A percentile compares a stretch with the other conserved stretches of the same genome.
Evolutionary conservation across 2,888 invertebrate species (phyloP).

Genomic region (Helobdella robusta): DNA sequence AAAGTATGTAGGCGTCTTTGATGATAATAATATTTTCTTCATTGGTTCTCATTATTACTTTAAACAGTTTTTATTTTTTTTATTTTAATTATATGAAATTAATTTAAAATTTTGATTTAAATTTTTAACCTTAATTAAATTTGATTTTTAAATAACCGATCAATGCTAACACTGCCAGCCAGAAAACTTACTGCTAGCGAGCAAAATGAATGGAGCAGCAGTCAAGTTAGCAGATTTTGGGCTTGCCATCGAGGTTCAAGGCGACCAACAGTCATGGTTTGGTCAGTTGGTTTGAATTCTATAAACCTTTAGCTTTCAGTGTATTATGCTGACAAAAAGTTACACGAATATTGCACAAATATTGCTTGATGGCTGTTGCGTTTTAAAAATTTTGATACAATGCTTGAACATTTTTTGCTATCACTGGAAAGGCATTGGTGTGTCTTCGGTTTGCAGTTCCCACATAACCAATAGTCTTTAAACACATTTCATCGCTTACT

Average conservation of each 20-base stretch:
- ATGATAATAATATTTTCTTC: not conserved
- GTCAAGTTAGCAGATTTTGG: slow-evolving; percentile 99
- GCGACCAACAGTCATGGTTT: slow-evolving; percentile 97
- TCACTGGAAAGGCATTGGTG: too few relatives aligned
- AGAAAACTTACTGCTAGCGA: slow-evolving; percentile 94
- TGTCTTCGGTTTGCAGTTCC: too few relatives aligned
- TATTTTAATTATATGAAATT: not conserved
- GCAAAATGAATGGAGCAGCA: slow-evolving; percentile 98
- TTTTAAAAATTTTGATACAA: too few relatives aligned
- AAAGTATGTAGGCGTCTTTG: slow-evolving; percentile 56
- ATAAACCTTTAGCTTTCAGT: too few relatives aligned
- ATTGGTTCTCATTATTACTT: not conserved
- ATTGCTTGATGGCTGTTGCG: too few relatives aligned
- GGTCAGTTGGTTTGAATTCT: slow-evolving; percentile 52
- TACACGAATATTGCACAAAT: too few relatives aligned
- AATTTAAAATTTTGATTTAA: not conserved
- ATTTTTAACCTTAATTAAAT: not conserved
- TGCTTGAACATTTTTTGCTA: too few relatives aligned
- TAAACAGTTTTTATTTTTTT: not conserved
- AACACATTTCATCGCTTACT: too few relatives aligned
- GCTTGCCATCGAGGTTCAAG: slow-evolving; percentile 96
- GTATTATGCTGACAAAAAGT: too few relatives aligned
- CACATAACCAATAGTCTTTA: too few relatives aligned
- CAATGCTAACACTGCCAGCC: slow-evolving; percentile 59
- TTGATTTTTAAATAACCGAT: too few relatives aligned